phyloP scores from a whole-genome alignment of 2,888 invertebrate genomes.

The Caenorhabditis sp. region DNA sequence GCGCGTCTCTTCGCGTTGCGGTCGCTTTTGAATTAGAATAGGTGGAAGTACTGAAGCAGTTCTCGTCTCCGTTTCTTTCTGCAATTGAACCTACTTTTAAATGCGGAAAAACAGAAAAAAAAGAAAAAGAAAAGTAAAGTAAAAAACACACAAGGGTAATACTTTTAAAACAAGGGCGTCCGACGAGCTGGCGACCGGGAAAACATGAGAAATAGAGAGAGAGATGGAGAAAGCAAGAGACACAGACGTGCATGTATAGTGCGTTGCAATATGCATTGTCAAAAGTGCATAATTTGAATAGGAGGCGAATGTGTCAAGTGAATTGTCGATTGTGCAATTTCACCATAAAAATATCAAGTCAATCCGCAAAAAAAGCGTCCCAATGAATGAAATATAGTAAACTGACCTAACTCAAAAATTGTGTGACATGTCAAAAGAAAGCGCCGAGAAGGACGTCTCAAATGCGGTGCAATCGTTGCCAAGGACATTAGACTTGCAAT shows the following conservation, averaged over 20 bases:
- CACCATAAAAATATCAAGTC: no score
- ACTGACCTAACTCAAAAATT: background rate
- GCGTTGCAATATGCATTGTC: constrained; percentile 15
- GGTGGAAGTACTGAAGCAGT: background rate
- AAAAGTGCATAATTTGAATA: background rate
- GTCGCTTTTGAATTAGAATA: constrained; percentile 29
- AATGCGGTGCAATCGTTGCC: constrained; percentile 13
- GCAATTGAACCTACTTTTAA: background rate
- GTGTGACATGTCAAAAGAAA: background rate
- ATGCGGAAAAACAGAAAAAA: background rate
- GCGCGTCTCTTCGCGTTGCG: constrained; percentile 42
- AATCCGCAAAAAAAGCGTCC: no score
- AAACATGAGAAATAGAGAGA: constrained; percentile 44
- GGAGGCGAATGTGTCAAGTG: background rate
- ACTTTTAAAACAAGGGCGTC: constrained; percentile 24
- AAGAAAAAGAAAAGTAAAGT: background rate
- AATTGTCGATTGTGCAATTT: no score
- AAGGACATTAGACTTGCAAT: background rate
- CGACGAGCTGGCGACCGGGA: constrained; percentile 33
- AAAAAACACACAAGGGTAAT: constrained; percentile 5
- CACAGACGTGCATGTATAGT: constrained; percentile 31
- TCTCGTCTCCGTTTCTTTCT: background rate
- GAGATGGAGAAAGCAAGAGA: constrained; percentile 9
- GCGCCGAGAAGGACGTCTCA: constrained; percentile 3
- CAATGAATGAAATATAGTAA: background rate